Evolutionary conservation across 2,113 vertebrate genomes (phyloP).

Genomic region (Tachycineta bicolor): DNA sequence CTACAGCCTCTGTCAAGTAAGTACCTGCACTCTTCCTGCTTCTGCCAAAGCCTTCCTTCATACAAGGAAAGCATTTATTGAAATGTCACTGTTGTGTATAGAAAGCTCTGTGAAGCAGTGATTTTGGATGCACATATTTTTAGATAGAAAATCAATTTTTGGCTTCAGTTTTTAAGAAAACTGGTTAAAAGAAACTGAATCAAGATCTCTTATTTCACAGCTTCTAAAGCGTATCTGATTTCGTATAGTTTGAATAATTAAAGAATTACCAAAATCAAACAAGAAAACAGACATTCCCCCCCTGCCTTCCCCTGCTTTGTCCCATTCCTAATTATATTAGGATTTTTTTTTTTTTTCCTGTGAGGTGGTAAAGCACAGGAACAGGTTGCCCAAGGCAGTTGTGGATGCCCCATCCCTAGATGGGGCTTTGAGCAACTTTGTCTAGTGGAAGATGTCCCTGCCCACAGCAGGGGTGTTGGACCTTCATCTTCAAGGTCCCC

Average conservation of each 20-base stretch:
- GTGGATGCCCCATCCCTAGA: not conserved
- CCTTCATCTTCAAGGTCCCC: not conserved
- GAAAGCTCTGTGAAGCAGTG: not conserved
- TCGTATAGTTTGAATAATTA: not conserved
- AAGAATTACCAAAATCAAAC: not conserved
- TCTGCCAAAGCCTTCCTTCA: not conserved
- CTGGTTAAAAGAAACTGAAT: not conserved
- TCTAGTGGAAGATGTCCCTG: not conserved
- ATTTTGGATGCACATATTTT: not conserved
- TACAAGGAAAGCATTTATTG: not conserved
- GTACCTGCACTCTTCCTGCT: not conserved
- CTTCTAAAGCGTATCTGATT: not conserved
- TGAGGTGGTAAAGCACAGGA: not conserved
- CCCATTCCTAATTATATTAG: not conserved
- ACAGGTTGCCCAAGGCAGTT: not conserved
- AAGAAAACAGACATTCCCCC: not conserved
- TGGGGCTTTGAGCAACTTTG: not conserved
- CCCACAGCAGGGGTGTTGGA: not conserved
- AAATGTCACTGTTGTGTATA: not conserved
- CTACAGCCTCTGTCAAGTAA: not conserved
- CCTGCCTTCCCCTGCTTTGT: fast-evolving
- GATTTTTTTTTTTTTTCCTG: not conserved
- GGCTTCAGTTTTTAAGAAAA: not conserved
- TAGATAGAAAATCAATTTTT: not conserved
- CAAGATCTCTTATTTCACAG: not conserved